Percentiles rank a stretch among this genome's conserved stretches.
Evolutionary conservation across 2,113 vertebrate genomes (phyloP).

Genomic region (Salvator merianae): DNA sequence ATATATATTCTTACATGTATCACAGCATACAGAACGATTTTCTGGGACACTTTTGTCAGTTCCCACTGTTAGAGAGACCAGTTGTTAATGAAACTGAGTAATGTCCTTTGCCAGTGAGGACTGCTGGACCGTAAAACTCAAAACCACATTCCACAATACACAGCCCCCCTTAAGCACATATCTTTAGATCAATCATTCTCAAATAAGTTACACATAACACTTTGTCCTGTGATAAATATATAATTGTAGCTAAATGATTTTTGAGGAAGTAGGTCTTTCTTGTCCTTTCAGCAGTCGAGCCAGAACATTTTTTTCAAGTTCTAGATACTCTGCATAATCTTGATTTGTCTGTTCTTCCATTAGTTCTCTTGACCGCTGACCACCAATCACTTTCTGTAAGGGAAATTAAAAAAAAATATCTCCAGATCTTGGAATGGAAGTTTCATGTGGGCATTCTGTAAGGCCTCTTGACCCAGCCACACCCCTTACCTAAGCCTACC

Average conservation of each 20-base stretch:
- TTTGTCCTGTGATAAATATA: not conserved
- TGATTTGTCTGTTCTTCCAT: conserved; percentile 58
- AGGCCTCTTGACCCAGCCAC: too few species aligned
- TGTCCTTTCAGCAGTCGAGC: conserved; percentile 31
- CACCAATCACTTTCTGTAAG: conserved; percentile 46
- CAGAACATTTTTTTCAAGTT: conserved; percentile 70
- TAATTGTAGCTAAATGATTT: not conserved
- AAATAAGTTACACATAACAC: not conserved
- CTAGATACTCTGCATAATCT: conserved; percentile 62
- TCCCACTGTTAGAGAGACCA: not conserved
- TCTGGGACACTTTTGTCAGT: not conserved
- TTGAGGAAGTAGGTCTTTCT: conserved; percentile 14
- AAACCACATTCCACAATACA: not conserved
- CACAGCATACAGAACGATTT: not conserved
- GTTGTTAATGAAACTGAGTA: not conserved
- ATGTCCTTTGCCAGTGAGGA: not conserved
- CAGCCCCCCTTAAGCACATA: too few species aligned
- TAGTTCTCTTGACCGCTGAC: conserved; percentile 63
- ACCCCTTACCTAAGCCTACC: too few species aligned
- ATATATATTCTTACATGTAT: not conserved
- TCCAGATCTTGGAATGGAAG: not conserved
- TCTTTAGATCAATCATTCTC: conserved; percentile 3
- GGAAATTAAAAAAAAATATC: conserved; percentile 4
- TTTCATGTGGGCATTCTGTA: not conserved
- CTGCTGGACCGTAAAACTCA: not conserved